Evolutionary conservation across 2,797 vertebrate species (phyloP).

Genomic region (Antennarius maculatus): DNA sequence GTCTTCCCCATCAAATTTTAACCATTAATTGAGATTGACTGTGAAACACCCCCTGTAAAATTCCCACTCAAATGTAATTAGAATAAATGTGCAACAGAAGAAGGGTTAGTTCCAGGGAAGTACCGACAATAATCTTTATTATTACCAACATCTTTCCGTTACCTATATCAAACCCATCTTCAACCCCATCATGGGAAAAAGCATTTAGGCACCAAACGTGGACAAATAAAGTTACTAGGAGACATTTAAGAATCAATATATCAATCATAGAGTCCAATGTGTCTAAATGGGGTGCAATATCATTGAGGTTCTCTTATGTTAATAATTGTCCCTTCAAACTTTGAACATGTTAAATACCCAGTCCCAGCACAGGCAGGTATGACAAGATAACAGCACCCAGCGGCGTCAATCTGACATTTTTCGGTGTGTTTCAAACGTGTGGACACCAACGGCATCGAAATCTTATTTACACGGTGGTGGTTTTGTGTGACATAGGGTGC

Average conservation of each 20-base stretch:
- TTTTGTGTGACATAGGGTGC: constrained; percentile 7
- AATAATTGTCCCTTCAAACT: constrained; percentile 14
- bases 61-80: neutral
- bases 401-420: neutral
- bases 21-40: constrained; percentile 1
- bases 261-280: constrained; percentile 3
- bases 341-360: neutral
- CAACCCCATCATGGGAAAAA: constrained; percentile 13
- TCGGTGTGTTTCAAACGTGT: constrained; percentile 7
- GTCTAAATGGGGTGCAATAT: constrained; percentile 24
- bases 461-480: neutral
- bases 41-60: constrained; percentile 22
- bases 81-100: neutral
- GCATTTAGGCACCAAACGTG: constrained; percentile 23
- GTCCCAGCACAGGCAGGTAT: no score
- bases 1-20: constrained; percentile 12
- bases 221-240: constrained; percentile 23
- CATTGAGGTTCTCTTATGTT: constrained; percentile 1
- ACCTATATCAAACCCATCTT: constrained; percentile 14
- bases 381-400: neutral
- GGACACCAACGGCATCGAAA: constrained; percentile 5
- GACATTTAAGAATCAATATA: constrained; percentile 22
- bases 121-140: constrained; percentile 19
- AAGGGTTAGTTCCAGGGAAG: neutral
- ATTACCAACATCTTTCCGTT: constrained; percentile 14